A percentile compares a stretch with the other conserved stretches of the same genome.
phyloP scores from a whole-genome alignment of 2,888 invertebrate species.

The Drosophila paranaensis region DNA sequence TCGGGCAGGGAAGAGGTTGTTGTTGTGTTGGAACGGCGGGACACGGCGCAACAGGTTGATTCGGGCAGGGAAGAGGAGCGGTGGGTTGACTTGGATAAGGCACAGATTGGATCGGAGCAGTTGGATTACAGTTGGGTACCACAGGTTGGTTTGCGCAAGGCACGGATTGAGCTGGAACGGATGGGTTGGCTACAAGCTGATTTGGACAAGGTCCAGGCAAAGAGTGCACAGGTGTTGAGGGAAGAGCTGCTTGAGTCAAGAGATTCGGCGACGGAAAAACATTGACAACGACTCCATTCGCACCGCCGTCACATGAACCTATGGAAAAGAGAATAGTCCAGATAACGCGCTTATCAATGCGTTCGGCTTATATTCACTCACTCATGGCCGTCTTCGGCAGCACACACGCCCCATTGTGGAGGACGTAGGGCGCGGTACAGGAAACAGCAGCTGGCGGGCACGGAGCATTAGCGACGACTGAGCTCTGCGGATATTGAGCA shows the following conservation, averaged over 20 bases:
- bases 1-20: too few species aligned
- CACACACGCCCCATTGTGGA: conserved; percentile 46
- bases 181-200: background rate
- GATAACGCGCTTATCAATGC: background rate
- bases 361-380: conserved; percentile 19
- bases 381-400: conserved; percentile 17
- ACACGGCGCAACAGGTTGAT: background rate
- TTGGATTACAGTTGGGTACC: too few species aligned
- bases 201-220: background rate
- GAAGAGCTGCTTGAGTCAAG: background rate
- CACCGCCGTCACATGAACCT: background rate
- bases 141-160: conserved; percentile 21
- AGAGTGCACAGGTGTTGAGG: too few species aligned
- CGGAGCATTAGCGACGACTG: conserved; percentile 10
- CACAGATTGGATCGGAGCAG: too few species aligned
- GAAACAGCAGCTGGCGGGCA: background rate
- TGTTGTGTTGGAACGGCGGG: conserved; percentile 1
- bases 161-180: background rate
- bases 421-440: conserved; percentile 39
- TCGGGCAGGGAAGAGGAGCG: background rate
- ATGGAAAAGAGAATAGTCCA: background rate
- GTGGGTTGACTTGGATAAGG: too few species aligned
- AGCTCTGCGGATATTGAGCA: conserved; percentile 31
- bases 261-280: background rate
- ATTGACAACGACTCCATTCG: background rate